phyloP scores from a whole-genome alignment of 1,140 invertebrate species.

The Vanessa tameamea region DNA sequence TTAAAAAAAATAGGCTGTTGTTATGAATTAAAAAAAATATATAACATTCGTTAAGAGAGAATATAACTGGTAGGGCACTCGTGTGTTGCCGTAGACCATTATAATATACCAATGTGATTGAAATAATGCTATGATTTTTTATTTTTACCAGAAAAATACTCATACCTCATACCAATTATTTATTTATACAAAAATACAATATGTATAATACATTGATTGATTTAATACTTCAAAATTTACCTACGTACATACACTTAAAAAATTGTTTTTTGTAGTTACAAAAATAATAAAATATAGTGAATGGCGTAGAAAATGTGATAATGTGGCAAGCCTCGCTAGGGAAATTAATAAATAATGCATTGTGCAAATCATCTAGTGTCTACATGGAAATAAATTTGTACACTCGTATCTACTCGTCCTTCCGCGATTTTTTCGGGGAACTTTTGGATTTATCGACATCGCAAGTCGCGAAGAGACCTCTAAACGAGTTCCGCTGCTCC shows the following conservation, averaged over 20 bases:
- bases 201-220: too few species aligned
- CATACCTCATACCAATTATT: too few species aligned
- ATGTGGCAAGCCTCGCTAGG: background rate
- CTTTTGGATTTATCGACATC: slow-evolving; percentile 49
- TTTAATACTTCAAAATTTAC: too few species aligned
- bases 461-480: slow-evolving; percentile 54
- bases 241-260: too few species aligned
- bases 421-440: slow-evolving; percentile 59
- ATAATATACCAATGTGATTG: too few species aligned
- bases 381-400: background rate
- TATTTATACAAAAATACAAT: too few species aligned
- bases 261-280: too few species aligned
- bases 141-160: too few species aligned
- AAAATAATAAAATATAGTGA: too few species aligned
- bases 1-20: background rate
- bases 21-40: background rate
- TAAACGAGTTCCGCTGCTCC: slow-evolving; percentile 56
- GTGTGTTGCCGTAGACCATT: too few species aligned
- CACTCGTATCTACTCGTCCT: slow-evolving; percentile 32
- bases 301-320: background rate
- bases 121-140: too few species aligned
- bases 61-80: too few species aligned
- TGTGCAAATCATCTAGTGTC: background rate
- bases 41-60: background rate
- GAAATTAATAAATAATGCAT: background rate